phyloP scores from a whole-genome alignment of 2,797 vertebrate genomes.

The Aplochiton taeniatus region DNA sequence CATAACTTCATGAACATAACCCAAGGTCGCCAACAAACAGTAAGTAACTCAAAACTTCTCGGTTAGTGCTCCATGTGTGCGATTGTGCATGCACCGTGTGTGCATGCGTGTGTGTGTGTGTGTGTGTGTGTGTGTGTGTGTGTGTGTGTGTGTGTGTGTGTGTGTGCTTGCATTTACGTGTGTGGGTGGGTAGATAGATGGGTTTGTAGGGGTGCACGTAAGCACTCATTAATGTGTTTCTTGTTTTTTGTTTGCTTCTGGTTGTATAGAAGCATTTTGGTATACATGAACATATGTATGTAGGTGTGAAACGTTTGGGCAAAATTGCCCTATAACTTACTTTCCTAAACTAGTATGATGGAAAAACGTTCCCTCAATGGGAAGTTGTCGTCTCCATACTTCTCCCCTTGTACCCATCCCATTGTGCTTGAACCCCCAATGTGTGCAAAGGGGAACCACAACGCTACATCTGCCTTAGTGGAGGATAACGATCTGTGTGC shows the following conservation, averaged over 20 bases:
- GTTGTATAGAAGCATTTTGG: too few species aligned
- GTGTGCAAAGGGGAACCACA: not conserved
- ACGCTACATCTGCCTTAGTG: constrained; percentile 3
- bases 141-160: not conserved
- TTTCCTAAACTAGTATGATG: too few species aligned
- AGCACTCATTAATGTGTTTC: too few species aligned
- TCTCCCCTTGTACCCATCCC: not conserved
- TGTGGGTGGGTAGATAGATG: too few species aligned
- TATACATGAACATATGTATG: too few species aligned
- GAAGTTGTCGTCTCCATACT: not conserved
- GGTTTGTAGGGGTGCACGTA: too few species aligned
- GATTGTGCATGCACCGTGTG: not conserved
- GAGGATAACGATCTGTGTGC: not conserved
- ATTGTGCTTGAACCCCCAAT: constrained; percentile 1
- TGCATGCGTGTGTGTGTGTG: not conserved
- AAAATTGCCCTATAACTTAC: too few species aligned
- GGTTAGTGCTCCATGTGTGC: not conserved
- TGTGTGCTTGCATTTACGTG: not conserved
- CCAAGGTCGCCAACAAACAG: constrained; percentile 7
- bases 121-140: not conserved
- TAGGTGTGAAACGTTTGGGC: too few species aligned
- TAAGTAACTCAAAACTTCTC: not conserved
- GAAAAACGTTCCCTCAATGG: too few species aligned
- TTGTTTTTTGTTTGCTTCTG: too few species aligned
- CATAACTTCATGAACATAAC: constrained; percentile 1